Evolutionary conservation across 2,113 vertebrate species (phyloP).

Genomic region (Tympanuchus pallidicinctus): DNA sequence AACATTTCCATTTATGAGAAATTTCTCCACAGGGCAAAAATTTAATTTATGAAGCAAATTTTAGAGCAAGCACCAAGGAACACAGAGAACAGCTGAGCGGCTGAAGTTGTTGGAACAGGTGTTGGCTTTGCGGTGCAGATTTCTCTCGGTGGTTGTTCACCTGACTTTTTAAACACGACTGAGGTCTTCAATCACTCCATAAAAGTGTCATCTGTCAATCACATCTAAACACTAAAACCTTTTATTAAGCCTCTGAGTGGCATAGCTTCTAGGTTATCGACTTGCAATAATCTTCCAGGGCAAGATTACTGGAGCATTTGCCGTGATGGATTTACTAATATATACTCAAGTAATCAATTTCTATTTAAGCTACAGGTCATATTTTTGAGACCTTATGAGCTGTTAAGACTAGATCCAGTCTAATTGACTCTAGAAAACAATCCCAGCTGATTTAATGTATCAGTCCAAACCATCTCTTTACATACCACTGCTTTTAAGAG

Average conservation of each 20-base stretch:
- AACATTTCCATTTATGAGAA: not conserved
- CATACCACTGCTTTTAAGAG: not conserved
- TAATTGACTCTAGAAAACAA: not conserved
- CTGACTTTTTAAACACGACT: not conserved
- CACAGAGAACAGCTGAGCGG: not conserved
- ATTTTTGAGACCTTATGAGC: not conserved
- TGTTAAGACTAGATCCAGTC: not conserved
- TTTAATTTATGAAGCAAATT: not conserved
- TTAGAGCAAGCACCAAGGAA: not conserved
- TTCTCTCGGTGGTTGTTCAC: not conserved
- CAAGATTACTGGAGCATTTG: not conserved
- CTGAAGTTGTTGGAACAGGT: not conserved
- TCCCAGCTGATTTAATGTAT: not conserved
- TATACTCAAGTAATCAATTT: not conserved
- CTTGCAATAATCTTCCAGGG: not conserved
- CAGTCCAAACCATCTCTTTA: not conserved
- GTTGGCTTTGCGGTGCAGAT: not conserved
- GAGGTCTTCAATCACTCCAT: not conserved
- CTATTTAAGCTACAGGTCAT: not conserved
- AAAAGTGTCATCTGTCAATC: not conserved
- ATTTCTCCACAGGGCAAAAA: not conserved
- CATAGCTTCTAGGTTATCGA: not conserved
- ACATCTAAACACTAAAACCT: not conserved
- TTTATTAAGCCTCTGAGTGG: not conserved
- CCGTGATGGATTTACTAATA: not conserved